Percentiles rank a stretch among this genome's conserved stretches.
Evolutionary conservation across 1,140 invertebrate genomes (phyloP).

Genomic region (Scylla paramamosain): DNA sequence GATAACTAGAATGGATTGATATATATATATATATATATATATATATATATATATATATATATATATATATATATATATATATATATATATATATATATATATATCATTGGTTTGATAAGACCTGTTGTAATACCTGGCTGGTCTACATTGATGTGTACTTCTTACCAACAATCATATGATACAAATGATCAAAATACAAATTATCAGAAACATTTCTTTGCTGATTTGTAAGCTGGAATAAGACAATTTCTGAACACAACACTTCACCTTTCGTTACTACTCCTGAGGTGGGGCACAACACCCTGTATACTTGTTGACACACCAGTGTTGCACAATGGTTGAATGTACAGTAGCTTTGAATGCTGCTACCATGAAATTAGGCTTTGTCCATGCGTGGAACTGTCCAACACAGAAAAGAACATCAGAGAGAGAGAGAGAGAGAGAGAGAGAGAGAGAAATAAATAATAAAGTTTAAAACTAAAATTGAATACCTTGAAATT

Average conservation of each 20-base stretch:
- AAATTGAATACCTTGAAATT: constrained; percentile 50
- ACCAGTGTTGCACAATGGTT: constrained; percentile 47
- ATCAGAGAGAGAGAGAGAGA: background rate
- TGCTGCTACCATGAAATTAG: constrained; percentile 36
- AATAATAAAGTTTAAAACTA: background rate
- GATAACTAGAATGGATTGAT: no score
- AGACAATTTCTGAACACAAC: background rate
- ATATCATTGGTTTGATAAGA: no score
- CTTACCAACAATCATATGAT: background rate
- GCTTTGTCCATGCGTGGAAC: constrained; percentile 26
- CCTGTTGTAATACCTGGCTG: background rate
- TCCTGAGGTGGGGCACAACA: background rate
- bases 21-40: no score
- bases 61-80: no score
- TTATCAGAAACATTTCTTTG: background rate
- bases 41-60: no score
- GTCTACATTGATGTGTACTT: background rate
- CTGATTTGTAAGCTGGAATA: background rate
- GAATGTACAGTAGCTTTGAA: constrained; percentile 46
- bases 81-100: no score
- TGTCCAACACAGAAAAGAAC: constrained; percentile 11
- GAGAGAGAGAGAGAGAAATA: background rate
- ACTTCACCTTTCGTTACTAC: background rate
- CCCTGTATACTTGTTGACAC: constrained; percentile 9
- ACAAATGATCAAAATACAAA: no score